These are phyloP conservation scores for Solenopsis invicta DNA, from an alignment of 1,140 invertebrate genomes.

Conservation along the genomic window DNA sequence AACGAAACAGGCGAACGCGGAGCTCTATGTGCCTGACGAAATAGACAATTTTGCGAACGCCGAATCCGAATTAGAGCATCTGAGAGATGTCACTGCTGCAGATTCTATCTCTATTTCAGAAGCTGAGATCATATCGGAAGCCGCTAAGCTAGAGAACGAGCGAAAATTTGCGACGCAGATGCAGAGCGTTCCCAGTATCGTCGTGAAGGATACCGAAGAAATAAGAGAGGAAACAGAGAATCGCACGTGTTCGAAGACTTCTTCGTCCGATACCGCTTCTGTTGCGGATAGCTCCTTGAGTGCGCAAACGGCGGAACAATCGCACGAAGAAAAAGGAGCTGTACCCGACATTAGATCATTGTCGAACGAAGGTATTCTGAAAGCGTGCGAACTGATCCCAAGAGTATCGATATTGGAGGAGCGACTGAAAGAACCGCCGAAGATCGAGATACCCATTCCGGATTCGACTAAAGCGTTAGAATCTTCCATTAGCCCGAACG, in stretches of 20 bases:
- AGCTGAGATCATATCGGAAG: constrained; percentile 85
- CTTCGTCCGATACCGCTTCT: background rate
- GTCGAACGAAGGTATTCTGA: constrained; percentile 39
- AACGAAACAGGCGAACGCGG: constrained; percentile 65
- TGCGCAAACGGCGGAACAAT: background rate
- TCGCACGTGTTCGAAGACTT: constrained; percentile 13
- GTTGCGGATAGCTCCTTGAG: background rate
- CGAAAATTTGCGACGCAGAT: constrained; percentile 73
- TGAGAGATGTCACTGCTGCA: constrained; percentile 67
- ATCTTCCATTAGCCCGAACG: constrained; percentile 76
- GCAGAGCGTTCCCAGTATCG: constrained; percentile 29
- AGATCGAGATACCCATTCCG: constrained; percentile 82
- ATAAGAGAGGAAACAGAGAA: background rate
- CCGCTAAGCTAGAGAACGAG: constrained; percentile 84
- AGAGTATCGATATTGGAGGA: constrained; percentile 83
- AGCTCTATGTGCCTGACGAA: constrained; percentile 75
- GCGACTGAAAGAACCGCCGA: constrained; percentile 82
- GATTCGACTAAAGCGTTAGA: constrained; percentile 77
- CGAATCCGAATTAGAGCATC: constrained; percentile 75
- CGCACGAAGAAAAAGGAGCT: constrained; percentile 27
- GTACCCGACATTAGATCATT: background rate
- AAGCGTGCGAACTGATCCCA: constrained; percentile 72
- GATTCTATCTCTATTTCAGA: constrained; percentile 85
- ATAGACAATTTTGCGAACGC: constrained; percentile 73
- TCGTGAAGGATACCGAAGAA: constrained; percentile 1